Base-by-base conservation (phyloP, 2,888 invertebrate species). In the Mesorhabditis sp. region DNA sequence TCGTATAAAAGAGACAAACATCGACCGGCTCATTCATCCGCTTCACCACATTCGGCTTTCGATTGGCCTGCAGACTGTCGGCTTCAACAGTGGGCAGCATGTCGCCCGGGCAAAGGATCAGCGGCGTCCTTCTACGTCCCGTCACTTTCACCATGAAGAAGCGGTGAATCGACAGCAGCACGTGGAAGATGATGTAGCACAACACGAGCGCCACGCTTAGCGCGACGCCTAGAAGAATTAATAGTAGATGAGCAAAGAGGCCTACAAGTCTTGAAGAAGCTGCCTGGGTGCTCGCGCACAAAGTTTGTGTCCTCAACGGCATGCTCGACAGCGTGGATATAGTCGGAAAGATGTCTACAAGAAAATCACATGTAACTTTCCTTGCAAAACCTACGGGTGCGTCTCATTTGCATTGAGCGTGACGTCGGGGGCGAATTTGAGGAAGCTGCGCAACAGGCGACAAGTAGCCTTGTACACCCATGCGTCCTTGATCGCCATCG, bases 11-110 rank as follows among this genome's bases (percentile, higher is more conserved):
- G 58, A 50, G 58, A n/a, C 58, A 50, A 10, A 50, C n/a, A 10
- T 50, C 58, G n/a, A 50, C 58, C 7, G 58, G 58, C 58, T 50
- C 58, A n/a, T 50, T 50, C 58, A 50, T 50, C n/a, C 58, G 58
- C 10, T 50, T 10, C 7, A 50, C 58, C 58, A 10, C 10, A 50
- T 50, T 10, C 58, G 58, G 58, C n/a, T 50, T 50, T n/a, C 7
- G 7, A 2, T n/a, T n/a, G 1, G n/a, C 7, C 10, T 50, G 7
- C 10, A 50, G 58, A 10, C 58, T n/a, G n/a, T 50, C 58, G 10
- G 58, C 58, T 50, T 50, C n/a, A 0, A 50, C n/a, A 10, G n/a
- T n/a, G 1, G 58, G 58, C 58, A 50, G n/a, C 58, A 50, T 10
- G 58, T 50, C 58, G 2, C 58, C n/a, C 58, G n/a, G n/a, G 58